phyloP scores from a whole-genome alignment of 2,797 vertebrate genomes.

The Rhynchonycteris naso region DNA sequence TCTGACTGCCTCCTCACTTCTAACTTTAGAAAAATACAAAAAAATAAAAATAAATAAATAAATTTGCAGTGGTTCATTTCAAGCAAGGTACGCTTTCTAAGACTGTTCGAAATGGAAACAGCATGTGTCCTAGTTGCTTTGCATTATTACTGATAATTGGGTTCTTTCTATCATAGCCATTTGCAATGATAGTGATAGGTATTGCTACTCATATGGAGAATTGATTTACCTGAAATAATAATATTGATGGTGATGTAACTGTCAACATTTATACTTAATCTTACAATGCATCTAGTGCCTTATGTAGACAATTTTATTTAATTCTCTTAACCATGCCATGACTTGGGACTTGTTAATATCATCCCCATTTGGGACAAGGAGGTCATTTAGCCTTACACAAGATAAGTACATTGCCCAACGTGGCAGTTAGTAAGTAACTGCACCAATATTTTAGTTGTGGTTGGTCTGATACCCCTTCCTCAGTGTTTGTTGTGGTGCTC shows the following conservation, averaged over 20 bases:
- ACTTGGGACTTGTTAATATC: background rate
- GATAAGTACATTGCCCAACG: background rate
- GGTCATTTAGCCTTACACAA: background rate
- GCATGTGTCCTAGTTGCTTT: background rate
- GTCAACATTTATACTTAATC: constrained; percentile 14
- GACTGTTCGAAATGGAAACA: background rate
- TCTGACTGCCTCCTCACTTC: too few relatives aligned
- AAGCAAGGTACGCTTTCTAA: constrained; percentile 19
- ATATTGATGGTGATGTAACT: background rate
- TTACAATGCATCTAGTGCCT: background rate
- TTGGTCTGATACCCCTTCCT: background rate
- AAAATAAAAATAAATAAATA: background rate
- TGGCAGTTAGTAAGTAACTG: background rate
- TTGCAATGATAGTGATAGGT: background rate
- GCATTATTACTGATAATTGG: background rate
- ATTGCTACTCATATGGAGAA: constrained; percentile 9
- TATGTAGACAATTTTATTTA: background rate
- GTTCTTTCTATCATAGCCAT: background rate
- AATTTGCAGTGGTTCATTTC: constrained; percentile 23
- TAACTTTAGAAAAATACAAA: too few relatives aligned
- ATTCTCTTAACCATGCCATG: background rate
- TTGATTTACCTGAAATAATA: constrained; percentile 37
- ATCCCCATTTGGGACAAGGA: background rate
- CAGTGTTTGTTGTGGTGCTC: background rate
- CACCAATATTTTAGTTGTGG: background rate